Evolutionary conservation across 2,113 vertebrate genomes (phyloP), one percentile per base, ranked within the genome.

Genomic region (Vulpes lagopus): DNA sequence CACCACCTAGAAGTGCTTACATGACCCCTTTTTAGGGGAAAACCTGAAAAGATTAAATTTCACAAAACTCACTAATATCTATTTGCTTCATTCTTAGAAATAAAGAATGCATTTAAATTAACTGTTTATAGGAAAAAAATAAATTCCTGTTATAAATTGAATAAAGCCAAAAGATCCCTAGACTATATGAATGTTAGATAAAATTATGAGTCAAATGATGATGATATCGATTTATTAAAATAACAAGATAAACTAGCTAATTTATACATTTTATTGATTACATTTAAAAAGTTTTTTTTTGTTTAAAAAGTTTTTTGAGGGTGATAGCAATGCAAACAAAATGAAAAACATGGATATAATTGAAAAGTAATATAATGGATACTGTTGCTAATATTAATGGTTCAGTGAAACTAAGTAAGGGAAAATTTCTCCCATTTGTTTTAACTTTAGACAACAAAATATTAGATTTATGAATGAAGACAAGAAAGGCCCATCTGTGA

Each of bases 161-260:
- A 89, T 81, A 89, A 57, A 60, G 2, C 27, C 27, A 71, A 80
- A 20, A 62, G 43, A 38, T 80, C 7, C 43, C 88, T 76, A 89
- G 96, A 76, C 49, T 11, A 16, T 62, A 79, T 85, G 38, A 83
- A 51, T 7, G 92, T 43, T 43, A 83, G 22, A 94, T 51, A 96
- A 3, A 82, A 91, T 81, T 79, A 9, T 16, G 92, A 94, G 92
- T 76, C 19, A 94, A 91, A 43, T 89, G 69, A 94, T 73, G 49
- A 96, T 62, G 81, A 51, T 59, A 88, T 80, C 67, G 3, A 95
- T 73, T 91, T 95, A 65, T 76, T 49, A 93, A 94, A 91, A 91
- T 89, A 89, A 67, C 55, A 91, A 94, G 93, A 51, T 81, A 90
- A 78, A 91, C 20, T 27, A 76, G n/a, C 19, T 92, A 76, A 86